These are phyloP conservation scores for Hydropotes inermis DNA, from an alignment of 2,113 vertebrate species.

Conservation along the genomic window DNA sequence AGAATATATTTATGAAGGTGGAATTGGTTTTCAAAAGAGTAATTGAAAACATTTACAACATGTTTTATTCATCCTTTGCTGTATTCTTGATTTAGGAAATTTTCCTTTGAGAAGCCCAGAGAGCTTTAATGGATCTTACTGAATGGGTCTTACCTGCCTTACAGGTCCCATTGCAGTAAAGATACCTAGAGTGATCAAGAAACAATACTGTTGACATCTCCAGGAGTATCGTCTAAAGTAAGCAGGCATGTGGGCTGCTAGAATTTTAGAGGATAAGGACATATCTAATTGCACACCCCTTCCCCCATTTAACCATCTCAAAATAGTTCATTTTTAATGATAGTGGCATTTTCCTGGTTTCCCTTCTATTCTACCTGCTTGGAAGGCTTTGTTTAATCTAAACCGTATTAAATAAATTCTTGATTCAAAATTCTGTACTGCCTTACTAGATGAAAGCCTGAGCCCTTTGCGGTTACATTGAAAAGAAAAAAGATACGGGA, in stretches of 20 bases:
- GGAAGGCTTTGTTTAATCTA: constrained; percentile 11
- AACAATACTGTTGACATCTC: not conserved
- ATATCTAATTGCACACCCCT: not conserved
- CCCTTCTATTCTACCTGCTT: not conserved
- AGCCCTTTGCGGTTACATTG: not conserved
- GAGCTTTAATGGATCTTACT: not conserved
- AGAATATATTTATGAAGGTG: not conserved
- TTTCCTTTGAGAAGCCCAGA: not conserved
- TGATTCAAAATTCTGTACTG: not conserved
- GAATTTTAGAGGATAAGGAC: not conserved
- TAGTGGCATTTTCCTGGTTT: not conserved
- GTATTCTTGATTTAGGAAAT: not conserved
- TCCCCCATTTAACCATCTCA: not conserved
- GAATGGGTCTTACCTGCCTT: not conserved
- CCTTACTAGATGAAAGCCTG: not conserved
- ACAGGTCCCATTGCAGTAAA: not conserved
- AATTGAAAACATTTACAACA: not conserved
- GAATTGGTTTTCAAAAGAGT: constrained; percentile 11
- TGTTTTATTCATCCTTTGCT: not conserved
- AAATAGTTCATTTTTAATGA: not conserved
- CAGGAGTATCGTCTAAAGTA: not conserved
- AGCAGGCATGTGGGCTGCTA: not conserved
- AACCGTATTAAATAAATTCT: constrained; percentile 6
- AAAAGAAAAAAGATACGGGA: not conserved
- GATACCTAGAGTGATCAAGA: not conserved